These are phyloP conservation scores for Dinothrombium tinctorium DNA, from an alignment of 1,140 invertebrate genomes.

Conservation along the genomic window DNA sequence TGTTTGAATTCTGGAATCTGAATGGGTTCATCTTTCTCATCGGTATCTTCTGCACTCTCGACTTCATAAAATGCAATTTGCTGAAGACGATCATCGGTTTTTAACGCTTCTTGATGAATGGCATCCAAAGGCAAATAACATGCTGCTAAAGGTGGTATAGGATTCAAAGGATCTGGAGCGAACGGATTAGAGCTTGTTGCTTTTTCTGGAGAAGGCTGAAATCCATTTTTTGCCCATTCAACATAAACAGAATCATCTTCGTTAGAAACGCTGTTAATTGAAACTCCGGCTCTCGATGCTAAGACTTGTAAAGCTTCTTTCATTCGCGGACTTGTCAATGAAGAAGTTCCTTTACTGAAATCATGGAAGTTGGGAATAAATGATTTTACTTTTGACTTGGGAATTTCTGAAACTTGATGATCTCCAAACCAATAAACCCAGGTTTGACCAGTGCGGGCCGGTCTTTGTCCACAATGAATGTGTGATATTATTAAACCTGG, in stretches of 20 bases:
- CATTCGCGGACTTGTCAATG: slow-evolving; percentile 1
- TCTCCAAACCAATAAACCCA: slow-evolving; percentile 24
- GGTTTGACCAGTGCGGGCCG: slow-evolving; percentile 12
- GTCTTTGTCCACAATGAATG: slow-evolving; percentile 14
- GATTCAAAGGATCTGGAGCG: slow-evolving; percentile 2
- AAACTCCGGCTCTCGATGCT: neutral
- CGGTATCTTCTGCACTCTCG: neutral
- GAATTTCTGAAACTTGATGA: slow-evolving; percentile 19
- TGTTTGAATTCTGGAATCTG: slow-evolving; percentile 3
- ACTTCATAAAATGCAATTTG: slow-evolving; percentile 6
- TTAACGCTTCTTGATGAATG: slow-evolving; percentile 1
- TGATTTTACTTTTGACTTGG: slow-evolving; percentile 3
- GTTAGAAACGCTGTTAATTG: neutral
- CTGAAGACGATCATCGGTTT: slow-evolving; percentile 4
- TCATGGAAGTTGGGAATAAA: slow-evolving; percentile 3
- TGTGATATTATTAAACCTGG: slow-evolving; percentile 18
- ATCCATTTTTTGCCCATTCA: slow-evolving; percentile 5
- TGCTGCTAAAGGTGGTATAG: slow-evolving; percentile 3
- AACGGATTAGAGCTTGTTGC: neutral
- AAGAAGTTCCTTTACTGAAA: slow-evolving; percentile 5
- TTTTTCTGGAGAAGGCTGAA: neutral
- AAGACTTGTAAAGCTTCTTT: slow-evolving; percentile 5
- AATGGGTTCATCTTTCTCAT: neutral
- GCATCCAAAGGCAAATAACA: slow-evolving; percentile 3
- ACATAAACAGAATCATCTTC: neutral